Evolutionary conservation across 64 coral and sea anemone species (phyloP), one percentile per base, ranked within the genome.

Genomic region (Actinia tenebrosa): DNA sequence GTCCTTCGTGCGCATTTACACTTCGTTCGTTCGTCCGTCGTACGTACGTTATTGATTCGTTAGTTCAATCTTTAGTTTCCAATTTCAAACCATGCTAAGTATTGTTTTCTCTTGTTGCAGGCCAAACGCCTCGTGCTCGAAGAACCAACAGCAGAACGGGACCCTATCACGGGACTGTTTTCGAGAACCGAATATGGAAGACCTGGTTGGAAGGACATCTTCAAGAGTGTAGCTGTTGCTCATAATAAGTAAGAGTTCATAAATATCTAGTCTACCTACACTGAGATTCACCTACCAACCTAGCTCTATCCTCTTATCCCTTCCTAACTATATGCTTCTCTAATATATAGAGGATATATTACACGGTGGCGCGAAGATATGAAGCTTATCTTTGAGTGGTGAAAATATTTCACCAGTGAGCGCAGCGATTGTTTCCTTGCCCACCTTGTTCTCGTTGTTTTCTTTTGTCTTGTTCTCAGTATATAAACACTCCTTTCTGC

Each of bases 171-270:
- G 45, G 88, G 89, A 54, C 62, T 98, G 16, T 86, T 90, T 44
- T 86, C 91, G 3, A 90, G 80, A 44, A 98, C 95, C 56, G 77
- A 89, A n/a, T 98, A 93, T 50, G 95, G 95, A 19, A 59, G 95
- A 82, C 95, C 95, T 64, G 86, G 90, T 44, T 98, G 95, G 95
- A 85, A 54, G 26, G 75, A 86, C 16, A 98, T 98, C 50, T 98
- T 98, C 77, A 98, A 88, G 37, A 71, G 50, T 25, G 89, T 98
- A 80, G 95, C 82, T 13, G 58, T 68, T n/a, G 82, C 55, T 45
- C 91, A 98, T 25, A 88, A 68, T 44, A 89, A 91, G 91, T 98
- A 78, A 19, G 88, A n/a, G 7, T 37, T 37, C 30, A 37, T 37
- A 37, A 37, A 37, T 37, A 37, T 37, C 30, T 37, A 37, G 30